These are phyloP conservation scores for Thermophis baileyi DNA, from an alignment of 2,113 vertebrate species.

Conservation along the genomic window DNA sequence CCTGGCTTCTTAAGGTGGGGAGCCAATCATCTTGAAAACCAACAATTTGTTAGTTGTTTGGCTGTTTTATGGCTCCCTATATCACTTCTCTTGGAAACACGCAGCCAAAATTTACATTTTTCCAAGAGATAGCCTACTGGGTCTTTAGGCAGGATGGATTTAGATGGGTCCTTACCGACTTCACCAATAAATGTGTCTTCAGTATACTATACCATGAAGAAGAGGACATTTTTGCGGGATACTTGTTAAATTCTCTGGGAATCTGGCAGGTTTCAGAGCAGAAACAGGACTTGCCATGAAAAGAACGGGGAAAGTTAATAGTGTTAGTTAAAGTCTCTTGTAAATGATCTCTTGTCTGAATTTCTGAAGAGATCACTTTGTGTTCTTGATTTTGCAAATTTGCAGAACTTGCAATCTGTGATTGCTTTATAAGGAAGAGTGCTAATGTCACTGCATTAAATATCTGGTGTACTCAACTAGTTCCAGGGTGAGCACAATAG, in stretches of 20 bases:
- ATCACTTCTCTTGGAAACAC: background rate
- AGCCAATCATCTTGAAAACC: background rate
- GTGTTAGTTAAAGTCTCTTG: conserved; percentile 12
- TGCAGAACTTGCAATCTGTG: conserved; percentile 91
- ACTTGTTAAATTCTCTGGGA: background rate
- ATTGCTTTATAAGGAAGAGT: conserved; percentile 87
- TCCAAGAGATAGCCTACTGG: background rate
- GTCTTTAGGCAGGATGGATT: background rate
- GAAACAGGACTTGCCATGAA: background rate
- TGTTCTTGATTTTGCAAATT: conserved; percentile 55
- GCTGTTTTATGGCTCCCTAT: background rate
- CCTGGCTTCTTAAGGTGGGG: background rate
- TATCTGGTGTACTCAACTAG: conserved; percentile 71
- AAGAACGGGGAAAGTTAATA: conserved; percentile 13
- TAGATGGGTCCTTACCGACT: background rate
- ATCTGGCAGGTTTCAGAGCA: background rate
- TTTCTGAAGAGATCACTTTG: conserved; percentile 42
- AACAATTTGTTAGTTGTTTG: background rate
- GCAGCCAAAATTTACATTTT: background rate
- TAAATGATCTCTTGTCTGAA: conserved; percentile 31
- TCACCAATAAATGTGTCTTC: background rate
- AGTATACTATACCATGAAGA: background rate
- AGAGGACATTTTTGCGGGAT: background rate
- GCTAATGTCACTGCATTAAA: conserved; percentile 78
- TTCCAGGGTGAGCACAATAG: conserved; percentile 69